A percentile compares a stretch with the other conserved stretches of the same genome.
Conservation (phyloP, 2,888 invertebrate species). For the Smittia sp. region DNA sequence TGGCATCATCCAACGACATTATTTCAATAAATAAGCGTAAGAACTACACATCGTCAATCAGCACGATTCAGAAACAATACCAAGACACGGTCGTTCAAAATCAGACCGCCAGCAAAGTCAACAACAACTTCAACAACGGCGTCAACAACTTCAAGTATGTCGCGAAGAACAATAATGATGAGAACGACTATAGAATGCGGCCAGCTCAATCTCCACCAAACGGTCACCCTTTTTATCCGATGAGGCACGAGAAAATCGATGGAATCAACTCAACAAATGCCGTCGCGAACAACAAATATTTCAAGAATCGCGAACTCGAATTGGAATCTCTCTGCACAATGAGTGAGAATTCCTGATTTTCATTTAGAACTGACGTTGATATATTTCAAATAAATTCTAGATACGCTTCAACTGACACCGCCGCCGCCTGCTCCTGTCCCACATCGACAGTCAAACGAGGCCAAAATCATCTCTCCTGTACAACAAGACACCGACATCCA, state of each 20-base stretch:
- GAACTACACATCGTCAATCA: slow-evolving; percentile 14
- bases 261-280: not conserved
- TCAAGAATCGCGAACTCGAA: slow-evolving; percentile 57
- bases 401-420: slow-evolving; percentile 50
- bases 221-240: slow-evolving; percentile 19
- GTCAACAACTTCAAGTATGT: slow-evolving; percentile 50
- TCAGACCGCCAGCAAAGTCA: slow-evolving; percentile 32
- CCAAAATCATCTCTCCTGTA: slow-evolving; percentile 45
- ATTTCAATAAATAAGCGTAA: slow-evolving; percentile 2
- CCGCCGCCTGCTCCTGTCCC: slow-evolving; percentile 75
- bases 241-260: not conserved
- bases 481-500: slow-evolving; percentile 48
- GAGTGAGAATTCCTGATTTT: slow-evolving; percentile 53
- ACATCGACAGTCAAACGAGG: slow-evolving; percentile 57
- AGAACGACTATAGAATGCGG: not conserved
- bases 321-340: slow-evolving; percentile 73
- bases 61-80: slow-evolving; percentile 43
- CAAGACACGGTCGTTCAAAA: slow-evolving; percentile 37
- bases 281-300: slow-evolving; percentile 48
- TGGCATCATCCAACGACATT: slow-evolving; percentile 54
- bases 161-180: slow-evolving; percentile 44
- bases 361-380: slow-evolving; percentile 37
- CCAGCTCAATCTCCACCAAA: slow-evolving; percentile 24
- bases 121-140: slow-evolving; percentile 43
- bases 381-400: slow-evolving; percentile 13